Conservation (phyloP, 1,140 invertebrate genomes). For the Melipona quadrifasciata region DNA sequence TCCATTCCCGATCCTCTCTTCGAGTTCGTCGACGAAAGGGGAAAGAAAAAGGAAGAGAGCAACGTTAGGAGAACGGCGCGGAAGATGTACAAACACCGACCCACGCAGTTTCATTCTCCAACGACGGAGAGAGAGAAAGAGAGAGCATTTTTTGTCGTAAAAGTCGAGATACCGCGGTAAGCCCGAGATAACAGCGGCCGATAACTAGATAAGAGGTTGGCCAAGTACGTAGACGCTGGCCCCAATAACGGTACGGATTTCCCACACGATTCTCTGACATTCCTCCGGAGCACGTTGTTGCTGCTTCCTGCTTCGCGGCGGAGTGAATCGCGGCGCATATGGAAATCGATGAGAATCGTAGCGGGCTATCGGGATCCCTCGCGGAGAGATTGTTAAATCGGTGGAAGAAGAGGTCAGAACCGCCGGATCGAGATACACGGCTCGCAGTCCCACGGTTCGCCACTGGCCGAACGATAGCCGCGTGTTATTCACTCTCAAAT, state of each 20-base stretch:
- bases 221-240: constrained; percentile 53
- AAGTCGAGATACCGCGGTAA: constrained; percentile 17
- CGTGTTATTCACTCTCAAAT: neutral
- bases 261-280: constrained; percentile 60
- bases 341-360: constrained; percentile 45
- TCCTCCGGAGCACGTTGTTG: constrained; percentile 36
- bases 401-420: constrained; percentile 15
- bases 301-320: constrained; percentile 40
- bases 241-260: constrained; percentile 66
- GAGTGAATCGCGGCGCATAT: constrained; percentile 28
- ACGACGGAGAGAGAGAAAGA: neutral
- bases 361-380: constrained; percentile 10
- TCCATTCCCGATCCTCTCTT: neutral
- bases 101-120: constrained; percentile 39
- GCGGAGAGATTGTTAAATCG: constrained; percentile 14
- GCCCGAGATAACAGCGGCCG: constrained; percentile 22
- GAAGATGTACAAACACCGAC: neutral
- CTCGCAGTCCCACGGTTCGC: neutral
- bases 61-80: neutral
- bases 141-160: constrained; percentile 31
- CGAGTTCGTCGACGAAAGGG: neutral
- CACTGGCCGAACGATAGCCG: constrained; percentile 4
- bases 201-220: constrained; percentile 49
- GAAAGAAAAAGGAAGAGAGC: neutral
- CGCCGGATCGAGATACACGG: neutral